phyloP scores from a whole-genome alignment of 1,140 invertebrate genomes.

The Drosophila sulfurigaster region DNA sequence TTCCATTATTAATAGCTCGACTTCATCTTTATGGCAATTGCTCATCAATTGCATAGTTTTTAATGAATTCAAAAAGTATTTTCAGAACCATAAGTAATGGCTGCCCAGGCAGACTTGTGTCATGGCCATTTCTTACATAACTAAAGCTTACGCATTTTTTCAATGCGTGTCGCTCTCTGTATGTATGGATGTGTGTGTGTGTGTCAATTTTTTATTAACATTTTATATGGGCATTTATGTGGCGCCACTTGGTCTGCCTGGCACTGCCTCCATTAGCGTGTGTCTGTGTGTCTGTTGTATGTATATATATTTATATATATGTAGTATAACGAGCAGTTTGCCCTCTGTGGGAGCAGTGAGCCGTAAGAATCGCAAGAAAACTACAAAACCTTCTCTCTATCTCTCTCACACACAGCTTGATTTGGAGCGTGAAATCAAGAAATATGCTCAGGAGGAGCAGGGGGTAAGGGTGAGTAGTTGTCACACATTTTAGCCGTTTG shows the following conservation, averaged over 20 bases:
- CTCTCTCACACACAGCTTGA: conserved; percentile 61
- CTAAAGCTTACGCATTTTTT: conserved; percentile 34
- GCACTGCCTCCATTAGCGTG: conserved; percentile 5
- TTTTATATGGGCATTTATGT: conserved; percentile 71
- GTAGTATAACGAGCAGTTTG: conserved; percentile 3
- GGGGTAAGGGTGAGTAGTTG: conserved; percentile 82
- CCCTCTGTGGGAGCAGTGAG: conserved; percentile 14
- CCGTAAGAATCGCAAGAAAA: conserved; percentile 3
- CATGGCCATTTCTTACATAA: conserved; percentile 41
- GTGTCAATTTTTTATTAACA: conserved; percentile 62
- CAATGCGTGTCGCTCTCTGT: neutral
- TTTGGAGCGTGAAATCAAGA: conserved; percentile 84
- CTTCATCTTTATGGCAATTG: neutral
- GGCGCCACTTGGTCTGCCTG: conserved; percentile 70
- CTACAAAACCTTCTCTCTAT: conserved; percentile 8
- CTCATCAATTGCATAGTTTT: neutral
- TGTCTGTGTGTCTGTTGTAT: neutral
- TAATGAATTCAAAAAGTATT: neutral
- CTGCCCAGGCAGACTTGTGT: neutral
- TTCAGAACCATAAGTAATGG: neutral
- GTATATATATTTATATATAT: neutral
- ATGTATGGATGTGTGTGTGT: conserved; percentile 21
- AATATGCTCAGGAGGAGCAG: conserved; percentile 80
- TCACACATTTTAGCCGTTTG: conserved; percentile 2
- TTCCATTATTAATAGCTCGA: neutral